Base-by-base conservation (phyloP, 2,888 invertebrate species). In the Agrochola lota region DNA sequence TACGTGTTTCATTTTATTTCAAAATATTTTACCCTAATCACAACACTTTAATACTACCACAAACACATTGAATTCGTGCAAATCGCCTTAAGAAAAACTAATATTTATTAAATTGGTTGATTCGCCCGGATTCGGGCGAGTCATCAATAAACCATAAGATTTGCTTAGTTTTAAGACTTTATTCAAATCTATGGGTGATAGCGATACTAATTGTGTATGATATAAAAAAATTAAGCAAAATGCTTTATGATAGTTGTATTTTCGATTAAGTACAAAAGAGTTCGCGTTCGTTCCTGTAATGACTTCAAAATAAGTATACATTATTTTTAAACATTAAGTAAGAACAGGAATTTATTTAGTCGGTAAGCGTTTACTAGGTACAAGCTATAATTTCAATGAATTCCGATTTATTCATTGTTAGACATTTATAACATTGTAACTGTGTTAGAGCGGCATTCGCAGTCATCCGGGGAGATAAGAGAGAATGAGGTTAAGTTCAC, bases 401-500 rank as follows among this genome's bases (percentile, higher is more conserved):
- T 23, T 52, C 52, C 9, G 9, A 52, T 7, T 74, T 74, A 77
- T 77, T 77, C 70, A 78, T 84, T 77, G 74, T 71, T 68, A 63
- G 55, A 62, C 67, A 73, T 71, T 70, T 60, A 64, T 84, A 71
- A 75, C 80, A 71, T 79, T 75, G 67, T 81, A 62, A 73, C 78
- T 85, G 67, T 69, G 64, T 80, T 80, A 71, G 69, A 77, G 49
- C 70, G 77, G 74, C 71, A 78, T 85, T 84, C 77, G 76, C 74
- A 87, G 73, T 75, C 84, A 85, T 87, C 81, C 80, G 85, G 77
- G 55, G 84, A 88, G 91, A 89, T 87, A 86, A 83, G 74, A 77
- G 26, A 60, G 71, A 89, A 86, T 84, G 90, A 89, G 92, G 91
- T 91, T 89, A 92, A 91, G 90, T 90, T 91, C 87, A 89, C 75